Evolutionary conservation across 2,888 invertebrate genomes (phyloP), one percentile per base, ranked within the genome.

Genomic region (Stenodema calcarata): DNA sequence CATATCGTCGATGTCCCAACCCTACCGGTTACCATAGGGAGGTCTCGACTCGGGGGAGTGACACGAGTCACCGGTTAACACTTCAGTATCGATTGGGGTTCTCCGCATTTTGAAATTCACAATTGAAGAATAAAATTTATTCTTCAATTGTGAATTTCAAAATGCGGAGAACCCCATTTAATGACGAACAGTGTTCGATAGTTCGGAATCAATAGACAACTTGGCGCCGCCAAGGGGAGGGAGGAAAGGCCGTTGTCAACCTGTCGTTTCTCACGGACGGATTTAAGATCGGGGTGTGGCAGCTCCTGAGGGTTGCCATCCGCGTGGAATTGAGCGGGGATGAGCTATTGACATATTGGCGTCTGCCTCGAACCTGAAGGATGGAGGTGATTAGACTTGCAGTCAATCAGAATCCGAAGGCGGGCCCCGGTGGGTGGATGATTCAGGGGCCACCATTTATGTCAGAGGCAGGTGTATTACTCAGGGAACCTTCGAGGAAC

Each of bases 261-360:
- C 62, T 62, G 62, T 62, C 62, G 62, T 62, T 62, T 18, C 62
- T 23, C 62, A 18, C 62, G 27, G 62, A 18, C 11, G 62, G 62
- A 7, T 62, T n/a, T 62, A 62, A 62, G 62, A 62, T 62, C 23
- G 62, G 62, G 62, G 62, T 62, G 62, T 62, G 62, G 62, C 62
- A 62, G 62, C 62, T 62, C 27, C 18, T 11, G 27, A 12, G 47
- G 27, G n/a, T 18, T 23, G 18, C 62, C 62, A 23, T 62, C 23
- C 62, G 62, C 62, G 62, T 62, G 62, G 62, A 62, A 62, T 62
- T 62, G 62, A 62, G 62, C 30, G 47, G 50, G 54, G 80, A 80
- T 80, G 80, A 80, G 80, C 80, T 80, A 80, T 80, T 80, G 80
- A 54, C 80, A 80, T 80, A 80, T 80, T 54, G 80, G 80, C 80